A percentile compares a stretch with the other conserved stretches of the same genome.
phyloP scores from a whole-genome alignment of 1,140 invertebrate species.

The Drosophila trapezifrons region DNA sequence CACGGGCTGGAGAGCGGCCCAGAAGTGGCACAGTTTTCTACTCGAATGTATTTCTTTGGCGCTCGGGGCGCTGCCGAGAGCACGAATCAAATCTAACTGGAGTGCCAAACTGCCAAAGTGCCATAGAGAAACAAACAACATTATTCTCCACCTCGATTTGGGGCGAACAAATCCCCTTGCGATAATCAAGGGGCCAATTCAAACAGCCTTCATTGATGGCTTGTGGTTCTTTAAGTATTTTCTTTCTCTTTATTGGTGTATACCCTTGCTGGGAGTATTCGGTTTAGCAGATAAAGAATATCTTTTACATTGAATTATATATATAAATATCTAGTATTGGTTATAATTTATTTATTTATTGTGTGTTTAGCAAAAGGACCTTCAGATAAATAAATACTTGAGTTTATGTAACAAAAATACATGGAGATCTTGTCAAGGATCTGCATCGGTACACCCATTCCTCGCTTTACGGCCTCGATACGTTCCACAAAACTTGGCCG shows the following conservation, averaged over 20 bases:
- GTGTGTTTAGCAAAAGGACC: no score
- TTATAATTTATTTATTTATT: neutral
- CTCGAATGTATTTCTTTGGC: slow-evolving; percentile 22
- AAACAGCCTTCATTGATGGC: slow-evolving; percentile 58
- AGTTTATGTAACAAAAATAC: no score
- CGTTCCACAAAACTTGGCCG: no score
- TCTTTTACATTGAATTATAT: neutral
- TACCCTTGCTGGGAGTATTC: neutral
- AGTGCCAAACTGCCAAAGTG: slow-evolving; percentile 38
- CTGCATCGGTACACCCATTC: no score
- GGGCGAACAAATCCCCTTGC: slow-evolving; percentile 60
- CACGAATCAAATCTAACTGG: slow-evolving; percentile 37
- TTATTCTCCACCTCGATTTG: slow-evolving; percentile 56
- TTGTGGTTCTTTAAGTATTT: slow-evolving; percentile 28
- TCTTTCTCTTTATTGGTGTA: neutral
- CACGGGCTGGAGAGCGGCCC: slow-evolving; percentile 50
- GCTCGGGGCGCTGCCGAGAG: slow-evolving; percentile 23
- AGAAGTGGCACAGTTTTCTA: slow-evolving; percentile 66
- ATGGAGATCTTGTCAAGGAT: no score
- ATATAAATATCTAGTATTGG: neutral
- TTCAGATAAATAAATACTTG: no score
- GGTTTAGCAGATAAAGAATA: neutral
- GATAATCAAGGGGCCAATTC: slow-evolving; percentile 70
- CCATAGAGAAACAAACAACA: slow-evolving; percentile 63
- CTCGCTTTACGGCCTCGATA: no score